phyloP scores from a whole-genome alignment of 2,888 invertebrate species.

The Holacanthella duospinosa region DNA sequence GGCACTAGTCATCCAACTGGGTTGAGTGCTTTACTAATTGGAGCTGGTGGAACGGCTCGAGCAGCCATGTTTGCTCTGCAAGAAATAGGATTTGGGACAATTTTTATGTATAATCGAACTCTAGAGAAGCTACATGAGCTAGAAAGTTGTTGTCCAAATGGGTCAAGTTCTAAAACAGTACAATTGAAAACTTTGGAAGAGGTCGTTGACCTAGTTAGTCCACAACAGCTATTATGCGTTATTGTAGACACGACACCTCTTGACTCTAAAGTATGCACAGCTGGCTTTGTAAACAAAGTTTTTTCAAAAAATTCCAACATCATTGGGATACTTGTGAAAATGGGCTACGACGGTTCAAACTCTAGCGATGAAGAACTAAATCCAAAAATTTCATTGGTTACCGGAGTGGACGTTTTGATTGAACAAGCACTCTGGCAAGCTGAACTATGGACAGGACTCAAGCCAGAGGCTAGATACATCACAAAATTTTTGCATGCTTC shows the following conservation, averaged over 20 bases:
- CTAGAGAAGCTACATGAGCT: neutral
- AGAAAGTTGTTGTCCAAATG: neutral
- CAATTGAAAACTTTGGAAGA: neutral
- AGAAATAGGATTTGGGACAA: neutral
- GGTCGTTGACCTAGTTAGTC: neutral
- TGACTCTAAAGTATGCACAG: neutral
- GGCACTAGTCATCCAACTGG: neutral
- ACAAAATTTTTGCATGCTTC: neutral
- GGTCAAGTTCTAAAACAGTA: neutral
- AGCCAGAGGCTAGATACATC: neutral
- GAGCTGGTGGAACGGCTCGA: conserved; percentile 7
- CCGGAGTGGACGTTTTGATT: neutral
- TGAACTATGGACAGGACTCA: neutral
- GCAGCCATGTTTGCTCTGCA: conserved; percentile 5
- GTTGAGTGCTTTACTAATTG: neutral
- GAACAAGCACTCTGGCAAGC: neutral
- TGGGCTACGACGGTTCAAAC: neutral
- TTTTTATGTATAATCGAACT: neutral
- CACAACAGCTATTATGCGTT: neutral
- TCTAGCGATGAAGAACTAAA: neutral
- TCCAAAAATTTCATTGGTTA: neutral
- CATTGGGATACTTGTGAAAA: neutral
- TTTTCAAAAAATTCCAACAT: neutral
- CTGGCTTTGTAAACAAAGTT: neutral
- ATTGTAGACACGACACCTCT: neutral